Evolutionary conservation across 30 jellyfish, hydroid and myxozoan genomes (phyloP), one percentile per base, ranked within the genome.

Genomic region (Catostylus mosaicus): DNA sequence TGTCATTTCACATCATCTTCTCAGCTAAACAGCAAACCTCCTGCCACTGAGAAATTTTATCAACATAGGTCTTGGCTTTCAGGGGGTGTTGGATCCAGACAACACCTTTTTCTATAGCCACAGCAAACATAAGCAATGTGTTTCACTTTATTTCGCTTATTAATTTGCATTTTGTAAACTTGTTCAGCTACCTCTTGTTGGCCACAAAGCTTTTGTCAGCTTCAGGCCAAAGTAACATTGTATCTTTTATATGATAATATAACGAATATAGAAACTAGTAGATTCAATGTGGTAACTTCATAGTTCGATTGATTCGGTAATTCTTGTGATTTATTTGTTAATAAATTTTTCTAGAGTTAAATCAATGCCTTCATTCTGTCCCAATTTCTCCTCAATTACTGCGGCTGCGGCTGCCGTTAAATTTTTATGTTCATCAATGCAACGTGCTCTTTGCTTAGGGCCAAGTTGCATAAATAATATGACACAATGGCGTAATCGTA

Each of bases 221-320:
- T n/a, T n/a, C n/a, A n/a, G n/a, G n/a, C n/a, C n/a, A n/a, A n/a
- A n/a, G n/a, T n/a, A n/a, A n/a, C n/a, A 23, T 4, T 59, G 37
- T 20, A 23, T 23, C 63, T 59, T 59, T 59, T 59, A 59, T 27
- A 59, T 59, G 16, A 4, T 59, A 6, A 22, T 59, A 5, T 59
- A 59, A 59, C 38, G 11, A 59, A 22, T 2, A 59, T 59, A 4
- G 19, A 59, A n/a, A 59, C 71, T 59, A 5, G 71, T 59, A 23
- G 71, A 59, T 8, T 59, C 71, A 8, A 19, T 59, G 71, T 59
- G 71, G 24, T 59, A 59, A 27, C 38, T 59, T 59, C 16, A 59
- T 59, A 59, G 40, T 8, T 16, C n/a, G 1, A 59, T 59, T 59
- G 71, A 27, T 59, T 4, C 6, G 6, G 8, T 27, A 59, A n/a